Evolutionary conservation across 1,140 invertebrate species (phyloP), one percentile per base, ranked within the genome.

Genomic region (Drosophila erecta): DNA sequence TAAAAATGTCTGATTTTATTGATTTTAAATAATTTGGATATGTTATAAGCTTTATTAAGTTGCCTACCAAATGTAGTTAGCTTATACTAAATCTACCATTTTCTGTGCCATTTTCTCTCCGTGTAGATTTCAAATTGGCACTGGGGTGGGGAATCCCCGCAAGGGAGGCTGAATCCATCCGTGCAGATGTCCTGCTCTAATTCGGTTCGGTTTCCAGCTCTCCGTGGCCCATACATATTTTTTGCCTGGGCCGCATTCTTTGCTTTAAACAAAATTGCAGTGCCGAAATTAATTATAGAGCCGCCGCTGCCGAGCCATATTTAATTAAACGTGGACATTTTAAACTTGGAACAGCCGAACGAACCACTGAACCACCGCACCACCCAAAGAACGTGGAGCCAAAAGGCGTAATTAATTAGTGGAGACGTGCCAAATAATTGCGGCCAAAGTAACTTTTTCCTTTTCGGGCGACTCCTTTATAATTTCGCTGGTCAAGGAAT

Each of bases 361-460:
- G 49, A 57, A 61, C 37, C n/a, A 61, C 33, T 14, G 12, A 46
- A 37, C 37, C 11, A 61, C 22, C 24, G 41, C 17, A 47, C 49
- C 66, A 27, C 50, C 64, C 50, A 38, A 38, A 70, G 60, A 69
- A 66, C 65, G 70, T 72, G 62, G 62, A 80, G 38, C 79, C 75
- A 89, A 87, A 86, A 87, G 83, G 84, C 83, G 83, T 89, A 87
- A 87, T 87, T 87, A 87, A 87, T 87, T 87, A 87, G 84, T 89
- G 58, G 71, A 79, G 83, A 86, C 81, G 81, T 86, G 81, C 83
- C 83, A 86, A 87, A 86, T 86, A 86, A 86, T 86, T 86, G 81
- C 81, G 75, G 81, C 46, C 79, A 61, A 86, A 86, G 81, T 89
- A 87, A 86, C 79, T 86, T 86, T 86, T 86, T 47, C 61, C 62